Conservation (phyloP, 2,888 invertebrate species). For the Phanerotoma sp. region DNA sequence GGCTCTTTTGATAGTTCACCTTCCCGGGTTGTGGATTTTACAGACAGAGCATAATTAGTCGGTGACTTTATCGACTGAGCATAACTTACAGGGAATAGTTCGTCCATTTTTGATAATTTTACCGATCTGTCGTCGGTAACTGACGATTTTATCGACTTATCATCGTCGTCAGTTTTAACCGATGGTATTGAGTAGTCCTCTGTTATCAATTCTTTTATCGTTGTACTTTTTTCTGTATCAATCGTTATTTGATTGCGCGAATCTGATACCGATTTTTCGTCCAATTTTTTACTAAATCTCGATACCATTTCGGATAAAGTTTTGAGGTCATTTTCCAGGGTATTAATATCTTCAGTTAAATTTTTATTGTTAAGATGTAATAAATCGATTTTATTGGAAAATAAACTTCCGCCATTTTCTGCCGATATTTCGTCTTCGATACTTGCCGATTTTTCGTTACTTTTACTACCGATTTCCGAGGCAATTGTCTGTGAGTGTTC, state of each 20-base stretch:
- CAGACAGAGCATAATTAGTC: no score
- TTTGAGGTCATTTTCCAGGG: constrained; percentile 50
- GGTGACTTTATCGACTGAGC: no score
- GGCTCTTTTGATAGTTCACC: no score
- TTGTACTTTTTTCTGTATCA: constrained; percentile 36
- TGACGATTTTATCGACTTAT: no score
- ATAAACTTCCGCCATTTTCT: constrained; percentile 27
- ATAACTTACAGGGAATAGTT: no score
- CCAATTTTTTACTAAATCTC: constrained; percentile 47
- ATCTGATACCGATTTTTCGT: constrained; percentile 37
- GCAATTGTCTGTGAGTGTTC: neutral
- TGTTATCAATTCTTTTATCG: constrained; percentile 45
- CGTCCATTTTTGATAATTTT: no score
- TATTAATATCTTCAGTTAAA: constrained; percentile 50
- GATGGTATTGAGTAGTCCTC: constrained; percentile 35
- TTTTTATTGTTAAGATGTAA: constrained; percentile 50
- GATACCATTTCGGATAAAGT: constrained; percentile 53
- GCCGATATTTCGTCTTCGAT: constrained; percentile 17
- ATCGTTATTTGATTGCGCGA: constrained; percentile 7
- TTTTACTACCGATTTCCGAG: constrained; percentile 4
- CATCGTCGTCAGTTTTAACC: neutral
- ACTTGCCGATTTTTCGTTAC: constrained; percentile 3
- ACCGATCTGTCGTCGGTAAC: no score
- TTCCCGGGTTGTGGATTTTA: no score
- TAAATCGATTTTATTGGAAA: constrained; percentile 43